These are phyloP conservation scores for Cyaniris semiargus DNA, from an alignment of 2,888 invertebrate genomes.

Conservation along the genomic window DNA sequence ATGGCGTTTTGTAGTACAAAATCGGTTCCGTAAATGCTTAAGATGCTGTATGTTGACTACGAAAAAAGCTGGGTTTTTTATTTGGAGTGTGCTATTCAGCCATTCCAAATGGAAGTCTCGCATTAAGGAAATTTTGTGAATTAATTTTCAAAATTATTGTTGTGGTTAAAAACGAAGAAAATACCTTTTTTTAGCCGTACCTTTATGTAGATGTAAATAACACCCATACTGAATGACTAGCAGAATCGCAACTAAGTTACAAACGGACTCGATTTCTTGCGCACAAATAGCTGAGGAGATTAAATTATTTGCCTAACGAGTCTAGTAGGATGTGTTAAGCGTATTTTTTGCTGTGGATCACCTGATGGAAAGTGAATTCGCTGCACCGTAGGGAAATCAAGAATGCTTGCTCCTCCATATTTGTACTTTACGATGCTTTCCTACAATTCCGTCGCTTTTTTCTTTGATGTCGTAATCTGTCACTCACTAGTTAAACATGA, in stretches of 20 bases:
- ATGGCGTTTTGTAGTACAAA: background rate
- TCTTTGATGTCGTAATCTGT: constrained; percentile 19
- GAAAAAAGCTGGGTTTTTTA: no score
- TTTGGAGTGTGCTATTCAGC: no score
- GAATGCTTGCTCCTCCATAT: constrained; percentile 7
- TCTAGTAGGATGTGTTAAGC: background rate
- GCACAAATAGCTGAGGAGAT: background rate
- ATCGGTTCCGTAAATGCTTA: background rate
- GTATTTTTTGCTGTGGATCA: constrained; percentile 10
- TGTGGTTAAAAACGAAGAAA: no score
- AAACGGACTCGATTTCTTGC: background rate
- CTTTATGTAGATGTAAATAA: background rate
- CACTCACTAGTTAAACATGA: background rate
- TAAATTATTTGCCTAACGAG: constrained; percentile 13
- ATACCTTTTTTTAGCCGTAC: no score
- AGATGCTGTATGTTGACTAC: no score
- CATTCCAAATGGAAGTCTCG: no score
- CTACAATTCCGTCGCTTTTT: constrained; percentile 18
- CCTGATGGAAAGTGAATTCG: constrained; percentile 16
- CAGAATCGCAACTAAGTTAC: background rate
- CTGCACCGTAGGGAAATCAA: constrained; percentile 9
- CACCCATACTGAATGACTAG: background rate
- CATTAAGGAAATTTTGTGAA: no score
- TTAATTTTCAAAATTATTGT: no score
- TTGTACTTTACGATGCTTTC: constrained; percentile 9